Evolutionary conservation across 2,797 vertebrate genomes (phyloP).

Genomic region (Kryptolebias ocellatus): DNA sequence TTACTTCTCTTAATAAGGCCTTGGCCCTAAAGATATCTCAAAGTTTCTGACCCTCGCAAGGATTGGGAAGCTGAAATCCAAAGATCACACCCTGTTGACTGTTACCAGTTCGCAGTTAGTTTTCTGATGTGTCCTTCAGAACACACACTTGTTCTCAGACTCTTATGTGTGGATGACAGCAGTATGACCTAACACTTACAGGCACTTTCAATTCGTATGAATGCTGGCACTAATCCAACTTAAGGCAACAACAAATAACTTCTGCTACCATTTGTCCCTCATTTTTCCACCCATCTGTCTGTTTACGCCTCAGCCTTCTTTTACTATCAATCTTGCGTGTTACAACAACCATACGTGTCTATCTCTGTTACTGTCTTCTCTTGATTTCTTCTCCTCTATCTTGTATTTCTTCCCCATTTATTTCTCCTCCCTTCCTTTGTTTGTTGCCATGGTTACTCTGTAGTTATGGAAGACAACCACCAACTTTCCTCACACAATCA

Average conservation of each 20-base stretch:
- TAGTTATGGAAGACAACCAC: background rate
- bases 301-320: slow-evolving; percentile 17
- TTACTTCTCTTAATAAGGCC: background rate
- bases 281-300: slow-evolving; percentile 17
- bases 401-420: too few relatives aligned
- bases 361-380: slow-evolving; percentile 1
- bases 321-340: slow-evolving; percentile 12
- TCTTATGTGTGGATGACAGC: slow-evolving; percentile 24
- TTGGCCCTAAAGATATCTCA: background rate
- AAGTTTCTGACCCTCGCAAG: background rate
- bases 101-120: background rate
- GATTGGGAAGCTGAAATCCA: background rate
- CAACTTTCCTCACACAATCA: background rate
- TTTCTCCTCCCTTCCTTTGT: background rate
- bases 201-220: slow-evolving; percentile 72
- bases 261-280: slow-evolving; percentile 25
- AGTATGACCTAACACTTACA: slow-evolving; percentile 61
- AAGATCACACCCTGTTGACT: background rate
- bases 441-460: background rate
- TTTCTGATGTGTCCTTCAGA: background rate
- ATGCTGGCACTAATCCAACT: slow-evolving; percentile 66
- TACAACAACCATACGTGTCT: slow-evolving; percentile 15
- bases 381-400: slow-evolving; percentile 3
- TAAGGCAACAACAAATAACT: slow-evolving; percentile 70
- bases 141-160: slow-evolving; percentile 5